Evolutionary conservation across 2,113 vertebrate genomes (phyloP), one percentile per base, ranked within the genome.

Genomic region (Crotalus viridis): DNA sequence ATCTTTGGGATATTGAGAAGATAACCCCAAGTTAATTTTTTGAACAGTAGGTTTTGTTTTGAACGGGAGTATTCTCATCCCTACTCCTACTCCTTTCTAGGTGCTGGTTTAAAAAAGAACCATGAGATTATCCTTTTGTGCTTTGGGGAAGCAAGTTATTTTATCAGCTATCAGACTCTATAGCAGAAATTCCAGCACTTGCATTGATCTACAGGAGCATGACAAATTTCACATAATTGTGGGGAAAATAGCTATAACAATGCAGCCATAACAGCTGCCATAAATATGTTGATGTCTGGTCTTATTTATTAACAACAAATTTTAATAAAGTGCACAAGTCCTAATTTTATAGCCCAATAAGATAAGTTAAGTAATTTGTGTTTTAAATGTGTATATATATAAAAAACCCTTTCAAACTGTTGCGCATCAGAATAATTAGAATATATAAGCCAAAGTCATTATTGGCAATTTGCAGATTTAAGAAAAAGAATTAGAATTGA

Each of bases 401-500:
- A 24, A 26, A 85, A 74, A 85, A 48, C 9, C 2, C 24, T 54
- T 43, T 64, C 24, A 51, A 51, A 51, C 57, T 61, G 6, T 10
- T 7, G 5, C 55, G 22, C 39, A n/a, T 48, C 90, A 91, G 74
- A 28, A 8, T 57, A 33, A 59, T 15, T 46, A 10, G 48, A 43
- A 4, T 85, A 57, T 12, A 56, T 85, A 89, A 89, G 22, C 15
- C 21, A 48, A 28, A 56, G 9, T 95, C 96, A 61, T 93, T 96
- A 95, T 94, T 94, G 93, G 96, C 93, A 92, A 92, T 94, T 93
- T 89, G 93, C 92, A 96, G 95, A 95, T 95, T 96, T 43, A 26
- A 95, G 96, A 95, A 95, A 97, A 94, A 95, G 91, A 94, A 95
- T 95, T 95, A 94, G 57, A 88, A 5, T 74, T 89, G 95, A 92